Evolutionary conservation across 2,888 invertebrate species (phyloP), one percentile per base, ranked within the genome.

Genomic region (Amorpha juglandis): DNA sequence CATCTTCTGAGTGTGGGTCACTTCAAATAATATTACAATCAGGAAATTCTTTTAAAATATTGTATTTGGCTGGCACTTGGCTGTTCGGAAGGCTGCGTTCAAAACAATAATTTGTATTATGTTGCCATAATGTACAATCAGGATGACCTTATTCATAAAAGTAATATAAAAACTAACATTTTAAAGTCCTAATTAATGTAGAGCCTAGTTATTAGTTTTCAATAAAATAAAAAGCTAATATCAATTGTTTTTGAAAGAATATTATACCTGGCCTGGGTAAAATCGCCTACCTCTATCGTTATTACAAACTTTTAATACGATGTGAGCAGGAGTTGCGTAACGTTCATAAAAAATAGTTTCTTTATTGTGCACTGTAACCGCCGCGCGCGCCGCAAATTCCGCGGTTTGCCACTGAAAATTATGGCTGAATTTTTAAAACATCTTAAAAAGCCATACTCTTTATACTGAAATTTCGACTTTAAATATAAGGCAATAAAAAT

Each of bases 391-490:
- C 77, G 74, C 72, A 75, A 85, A 90, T 90, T 87, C 87, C 81
- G 90, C 87, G 89, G 90, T 90, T 87, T 81, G 84, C 82, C 86
- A 81, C 87, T 88, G 83, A 88, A 88, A 85, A 81, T 82, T 74
- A 77, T 71, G 27, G 64, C 65, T 67, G 67, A 70, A 62, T 68
- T 70, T 70, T 47, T 51, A 67, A 74, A 84, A 82, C 48, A 75
- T 66, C 74, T 48, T 73, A 79, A 11, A 19, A 33, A 35, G n/a
- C 11, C n/a, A 11, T 38, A 12, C 42, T 19, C 47, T 7, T n/a
- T 11, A 11, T 35, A 63, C 58, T 48, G 42, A 33, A 80, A 76
- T 75, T 69, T 70, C 14, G 50, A 65, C 67, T 70, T 71, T 81
- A 74, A 63, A 1, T 0, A 8, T 11, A 65, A n/a, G 1, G 0